phyloP scores from a whole-genome alignment of 2,113 vertebrate genomes.

The Pelusios castaneus region DNA sequence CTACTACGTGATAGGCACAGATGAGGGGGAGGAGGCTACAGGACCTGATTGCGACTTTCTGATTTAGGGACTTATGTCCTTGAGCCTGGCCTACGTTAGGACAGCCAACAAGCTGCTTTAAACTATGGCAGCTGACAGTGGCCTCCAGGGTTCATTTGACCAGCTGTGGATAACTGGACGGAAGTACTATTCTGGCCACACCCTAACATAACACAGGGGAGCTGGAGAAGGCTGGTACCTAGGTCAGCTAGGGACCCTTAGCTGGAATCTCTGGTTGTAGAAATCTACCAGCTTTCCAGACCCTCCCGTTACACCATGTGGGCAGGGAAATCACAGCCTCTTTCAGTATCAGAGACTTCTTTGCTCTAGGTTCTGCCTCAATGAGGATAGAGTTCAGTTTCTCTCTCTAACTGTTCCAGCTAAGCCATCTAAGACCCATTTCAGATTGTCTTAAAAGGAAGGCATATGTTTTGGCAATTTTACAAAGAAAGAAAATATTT shows the following conservation, averaged over 20 bases:
- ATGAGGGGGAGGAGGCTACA: rapidly evolving
- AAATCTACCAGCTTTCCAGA: background rate
- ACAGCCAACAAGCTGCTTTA: no score
- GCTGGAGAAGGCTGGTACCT: background rate
- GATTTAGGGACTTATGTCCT: rapidly evolving
- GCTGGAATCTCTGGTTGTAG: no score
- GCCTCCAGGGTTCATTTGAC: background rate
- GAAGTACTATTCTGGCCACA: rapidly evolving
- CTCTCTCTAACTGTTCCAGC: background rate
- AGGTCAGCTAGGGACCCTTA: no score
- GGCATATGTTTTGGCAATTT: background rate
- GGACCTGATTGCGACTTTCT: background rate
- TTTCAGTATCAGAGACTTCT: background rate
- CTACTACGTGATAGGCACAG: no score
- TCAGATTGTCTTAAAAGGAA: background rate
- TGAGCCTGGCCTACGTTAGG: no score
- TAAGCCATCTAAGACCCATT: background rate
- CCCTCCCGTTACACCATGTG: background rate
- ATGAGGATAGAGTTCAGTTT: background rate
- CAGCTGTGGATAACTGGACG: background rate
- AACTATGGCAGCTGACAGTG: background rate
- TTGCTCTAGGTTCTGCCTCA: background rate
- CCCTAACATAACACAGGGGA: rapidly evolving
- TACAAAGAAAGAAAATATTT: background rate
- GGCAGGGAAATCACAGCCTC: background rate